Evolutionary conservation across 2,888 invertebrate species (phyloP), one percentile per base, ranked within the genome.

Genomic region (Chironomus riparius): DNA sequence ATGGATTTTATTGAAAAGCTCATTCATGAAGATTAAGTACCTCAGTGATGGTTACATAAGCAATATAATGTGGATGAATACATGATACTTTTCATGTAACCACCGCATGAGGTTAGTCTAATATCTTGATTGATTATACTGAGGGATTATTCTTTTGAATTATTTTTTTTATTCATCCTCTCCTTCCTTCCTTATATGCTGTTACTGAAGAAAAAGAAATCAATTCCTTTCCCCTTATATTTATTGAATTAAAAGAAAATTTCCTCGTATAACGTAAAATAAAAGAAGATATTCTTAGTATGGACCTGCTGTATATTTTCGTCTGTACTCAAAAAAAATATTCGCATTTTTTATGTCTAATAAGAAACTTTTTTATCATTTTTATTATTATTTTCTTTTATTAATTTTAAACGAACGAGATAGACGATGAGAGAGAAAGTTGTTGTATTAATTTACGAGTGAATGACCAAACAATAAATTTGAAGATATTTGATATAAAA

Each of bases 71-170:
- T 38, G 38, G 38, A 38, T 38, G 10, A 38, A 38, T 56, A 56
- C 56, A 56, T 56, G 56, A 56, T 56, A 18, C 18, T 56, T 56
- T 56, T 56, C 56, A 56, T 56, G 56, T 56, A 56, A 56, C 56
- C 18, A 56, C 56, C 56, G 56, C 15, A 56, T 56, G 56, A 56
- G 56, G 56, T 56, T 56, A 18, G 56, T 56, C 56, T 56, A 56
- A 56, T 56, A 56, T 56, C 56, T 56, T 56, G 56, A 56, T 56
- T 56, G 56, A 71, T 71, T 71, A 71, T 71, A 48, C 71, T 12
- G 71, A 71, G 71, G 71, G 71, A 71, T 71, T 50, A 47, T 48
- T 48, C 48, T 71, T 50, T 56, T 22, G 22, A 56, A 70, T n/a
- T n/a, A 70, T 70, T 18, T 50, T 15, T 50, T n/a, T 6, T 15